Conservation (phyloP, 2,113 vertebrate species). For the Gobio gobio region DNA sequence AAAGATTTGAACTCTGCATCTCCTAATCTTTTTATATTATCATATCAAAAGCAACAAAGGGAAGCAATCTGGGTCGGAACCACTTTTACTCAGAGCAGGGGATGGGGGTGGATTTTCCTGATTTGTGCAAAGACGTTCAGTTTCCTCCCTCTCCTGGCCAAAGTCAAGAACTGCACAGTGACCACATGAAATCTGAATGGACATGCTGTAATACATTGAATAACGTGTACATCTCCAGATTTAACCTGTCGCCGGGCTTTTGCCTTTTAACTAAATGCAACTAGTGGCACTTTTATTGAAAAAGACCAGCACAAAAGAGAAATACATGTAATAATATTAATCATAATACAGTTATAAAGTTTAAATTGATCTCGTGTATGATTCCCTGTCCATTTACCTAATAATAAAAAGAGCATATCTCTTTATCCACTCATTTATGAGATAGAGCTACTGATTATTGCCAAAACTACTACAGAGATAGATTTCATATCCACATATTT, state of each 20-base stretch:
- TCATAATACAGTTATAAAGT: no score
- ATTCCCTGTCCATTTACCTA: not conserved
- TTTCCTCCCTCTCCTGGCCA: conserved; percentile 75
- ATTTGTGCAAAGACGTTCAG: conserved; percentile 64
- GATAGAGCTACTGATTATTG: not conserved
- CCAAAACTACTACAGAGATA: not conserved
- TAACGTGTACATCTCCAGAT: not conserved
- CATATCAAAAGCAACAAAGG: conserved; percentile 6
- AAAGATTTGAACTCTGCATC: not conserved
- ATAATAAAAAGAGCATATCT: not conserved
- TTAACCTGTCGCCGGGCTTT: not conserved
- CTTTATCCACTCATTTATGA: not conserved
- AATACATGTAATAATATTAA: no score
- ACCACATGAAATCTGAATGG: conserved; percentile 9
- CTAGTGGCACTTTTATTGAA: not conserved
- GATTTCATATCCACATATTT: not conserved
- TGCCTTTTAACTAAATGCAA: not conserved
- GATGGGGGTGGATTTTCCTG: not conserved
- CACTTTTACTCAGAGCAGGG: not conserved
- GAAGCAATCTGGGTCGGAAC: conserved; percentile 18
- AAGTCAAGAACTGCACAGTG: conserved; percentile 61
- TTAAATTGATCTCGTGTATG: no score
- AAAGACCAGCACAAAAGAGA: not conserved
- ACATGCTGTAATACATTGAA: not conserved
- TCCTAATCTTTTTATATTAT: conserved; percentile 2